Evolutionary conservation across 2,113 vertebrate species (phyloP), one percentile per base, ranked within the genome.

Genomic region (Poeciliopsis prolifica): DNA sequence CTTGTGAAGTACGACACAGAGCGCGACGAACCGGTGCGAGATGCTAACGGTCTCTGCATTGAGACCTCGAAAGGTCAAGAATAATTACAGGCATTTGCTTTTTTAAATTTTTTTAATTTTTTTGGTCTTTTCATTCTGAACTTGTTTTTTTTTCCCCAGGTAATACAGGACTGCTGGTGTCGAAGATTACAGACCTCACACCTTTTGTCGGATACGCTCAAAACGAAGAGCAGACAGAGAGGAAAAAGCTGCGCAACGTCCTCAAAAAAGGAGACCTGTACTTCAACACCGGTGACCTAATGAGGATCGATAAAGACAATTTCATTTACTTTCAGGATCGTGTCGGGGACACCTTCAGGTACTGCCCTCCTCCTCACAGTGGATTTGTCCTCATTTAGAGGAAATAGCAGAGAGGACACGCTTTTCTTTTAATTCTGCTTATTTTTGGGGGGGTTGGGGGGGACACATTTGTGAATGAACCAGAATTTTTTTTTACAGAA

Each of bases 331-430:
- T 98, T 76, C 95, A 96, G 14, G 97, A 98, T 84, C 90, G 95
- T 80, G 93, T 96, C n/a, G 96, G 97, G 70, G 97, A 98, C 87
- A 97, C 96, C 0, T 98, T 97, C 91, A 94, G 96, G 97, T 97
- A 72, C 26, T 30, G 7, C n/a, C 31, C 22, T 37, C 3, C n/a
- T 9, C 11, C 28, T 31, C 11, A 24, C 40, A 24, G 1, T 17
- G 7, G 60, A 48, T 62, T 61, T 0, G 65, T 72, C 51, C 40
- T 17, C 2, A 10, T 11, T 44, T 44, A 17, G 42, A 44, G 17
- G 17, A 44, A 44, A 44, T 15, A 15, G 42, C 1, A 17, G 13
- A 17, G 42, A 44, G 15, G 42, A 44, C 42, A 44, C 14, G 0
- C 15, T 44, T 44, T 44, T 44, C 42, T 44, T 14, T 17, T 12